phyloP scores from a whole-genome alignment of 2,113 vertebrate species.

The Psilopsiagon aurifrons region DNA sequence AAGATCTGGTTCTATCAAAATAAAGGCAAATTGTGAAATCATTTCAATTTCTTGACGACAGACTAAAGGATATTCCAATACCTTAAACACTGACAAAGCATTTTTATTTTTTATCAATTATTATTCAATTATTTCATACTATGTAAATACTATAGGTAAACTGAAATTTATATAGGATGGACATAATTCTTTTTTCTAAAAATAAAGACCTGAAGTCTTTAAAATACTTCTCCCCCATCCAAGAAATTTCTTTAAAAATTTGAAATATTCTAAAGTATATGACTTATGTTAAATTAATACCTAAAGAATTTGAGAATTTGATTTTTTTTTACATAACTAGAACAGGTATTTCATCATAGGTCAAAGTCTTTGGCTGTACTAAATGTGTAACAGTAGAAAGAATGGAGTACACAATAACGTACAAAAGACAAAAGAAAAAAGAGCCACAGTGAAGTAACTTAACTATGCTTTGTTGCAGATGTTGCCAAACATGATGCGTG shows the following conservation, averaged over 20 bases:
- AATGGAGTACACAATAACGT: not conserved
- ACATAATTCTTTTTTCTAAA: not conserved
- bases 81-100: not conserved
- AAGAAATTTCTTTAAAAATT: not conserved
- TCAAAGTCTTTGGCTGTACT: not conserved
- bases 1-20: not conserved
- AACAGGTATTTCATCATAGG: not conserved
- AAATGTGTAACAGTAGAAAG: not conserved
- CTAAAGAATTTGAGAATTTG: not conserved
- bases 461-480: not conserved
- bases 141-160: not conserved
- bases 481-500: not conserved
- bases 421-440: not conserved
- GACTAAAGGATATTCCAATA: not conserved
- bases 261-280: not conserved
- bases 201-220: not conserved
- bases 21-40: not conserved
- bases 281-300: not conserved
- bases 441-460: not conserved
- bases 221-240: not conserved
- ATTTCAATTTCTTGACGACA: not conserved
- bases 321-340: not conserved
- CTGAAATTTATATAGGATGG: not conserved
- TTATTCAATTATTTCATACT: not conserved
- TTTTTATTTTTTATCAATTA: not conserved